Conservation (phyloP, 2,113 vertebrate genomes). For the Perca flavescens region DNA sequence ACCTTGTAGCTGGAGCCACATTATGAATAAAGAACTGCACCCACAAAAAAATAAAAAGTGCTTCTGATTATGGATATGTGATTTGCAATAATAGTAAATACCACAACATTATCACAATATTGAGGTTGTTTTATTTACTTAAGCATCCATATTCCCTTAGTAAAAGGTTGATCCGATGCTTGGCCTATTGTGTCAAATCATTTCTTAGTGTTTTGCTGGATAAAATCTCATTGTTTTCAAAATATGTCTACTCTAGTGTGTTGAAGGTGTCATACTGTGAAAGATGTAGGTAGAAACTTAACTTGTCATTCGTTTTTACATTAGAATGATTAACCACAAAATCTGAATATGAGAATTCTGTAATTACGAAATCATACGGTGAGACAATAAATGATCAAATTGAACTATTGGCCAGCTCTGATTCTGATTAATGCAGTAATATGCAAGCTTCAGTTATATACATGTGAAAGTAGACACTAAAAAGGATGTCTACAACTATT, state of each 20-base stretch:
- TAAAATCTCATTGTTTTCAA: not conserved
- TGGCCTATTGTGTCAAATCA: not conserved
- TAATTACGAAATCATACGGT: not conserved
- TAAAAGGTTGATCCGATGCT: not conserved
- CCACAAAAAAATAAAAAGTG: not conserved
- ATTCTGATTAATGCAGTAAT: not conserved
- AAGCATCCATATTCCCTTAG: not conserved
- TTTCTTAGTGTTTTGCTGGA: not conserved
- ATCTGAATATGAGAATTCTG: not conserved
- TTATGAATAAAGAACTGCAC: too few species aligned
- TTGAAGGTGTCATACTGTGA: not conserved
- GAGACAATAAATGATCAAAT: not conserved
- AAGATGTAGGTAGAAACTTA: not conserved
- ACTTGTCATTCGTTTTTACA: not conserved
- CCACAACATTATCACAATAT: not conserved
- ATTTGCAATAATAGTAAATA: not conserved
- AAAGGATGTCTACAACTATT: not conserved
- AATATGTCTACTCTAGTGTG: not conserved
- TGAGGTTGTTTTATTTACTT: not conserved
- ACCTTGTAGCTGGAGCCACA: too few species aligned
- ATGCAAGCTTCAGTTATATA: not conserved
- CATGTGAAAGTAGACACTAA: not conserved
- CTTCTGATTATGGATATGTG: not conserved
- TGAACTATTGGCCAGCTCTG: not conserved
- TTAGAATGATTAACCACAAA: not conserved